Percentiles rank a stretch among this genome's conserved stretches.
Evolutionary conservation across 2,888 invertebrate genomes (phyloP).

Genomic region (Ctenicera cuprea): DNA sequence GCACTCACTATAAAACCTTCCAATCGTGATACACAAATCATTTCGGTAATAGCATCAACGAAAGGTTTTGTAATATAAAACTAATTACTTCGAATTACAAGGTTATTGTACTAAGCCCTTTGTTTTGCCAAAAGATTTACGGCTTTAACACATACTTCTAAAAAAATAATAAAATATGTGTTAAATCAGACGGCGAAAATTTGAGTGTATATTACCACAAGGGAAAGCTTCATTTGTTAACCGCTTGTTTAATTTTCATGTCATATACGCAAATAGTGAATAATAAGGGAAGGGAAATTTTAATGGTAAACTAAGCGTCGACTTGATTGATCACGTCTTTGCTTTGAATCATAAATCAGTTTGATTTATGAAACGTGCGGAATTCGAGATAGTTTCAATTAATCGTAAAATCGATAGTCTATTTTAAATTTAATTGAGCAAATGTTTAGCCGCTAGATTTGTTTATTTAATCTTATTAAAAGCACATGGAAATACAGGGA

Average conservation of each 20-base stretch:
- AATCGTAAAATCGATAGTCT: conserved; percentile 26
- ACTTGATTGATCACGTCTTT: conserved; percentile 34
- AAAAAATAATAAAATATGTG: too few species aligned
- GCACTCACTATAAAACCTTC: background rate
- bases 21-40: conserved; percentile 16
- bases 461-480: background rate
- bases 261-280: conserved; percentile 11
- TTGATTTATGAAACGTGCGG: conserved; percentile 39
- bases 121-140: background rate
- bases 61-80: background rate
- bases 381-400: conserved; percentile 35
- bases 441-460: conserved; percentile 2
- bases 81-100: background rate
- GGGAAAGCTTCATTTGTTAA: background rate
- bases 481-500: too few species aligned
- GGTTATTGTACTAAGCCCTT: background rate
- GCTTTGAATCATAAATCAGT: conserved; percentile 34
- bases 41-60: background rate
- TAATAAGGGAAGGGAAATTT: conserved; percentile 26
- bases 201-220: background rate
- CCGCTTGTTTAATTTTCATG: conserved; percentile 10
- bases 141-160: background rate
- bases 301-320: conserved; percentile 33
- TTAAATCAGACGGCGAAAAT: background rate
- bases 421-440: conserved; percentile 33